Conservation (phyloP, 2,113 vertebrate genomes). For the Cottus gobio region DNA sequence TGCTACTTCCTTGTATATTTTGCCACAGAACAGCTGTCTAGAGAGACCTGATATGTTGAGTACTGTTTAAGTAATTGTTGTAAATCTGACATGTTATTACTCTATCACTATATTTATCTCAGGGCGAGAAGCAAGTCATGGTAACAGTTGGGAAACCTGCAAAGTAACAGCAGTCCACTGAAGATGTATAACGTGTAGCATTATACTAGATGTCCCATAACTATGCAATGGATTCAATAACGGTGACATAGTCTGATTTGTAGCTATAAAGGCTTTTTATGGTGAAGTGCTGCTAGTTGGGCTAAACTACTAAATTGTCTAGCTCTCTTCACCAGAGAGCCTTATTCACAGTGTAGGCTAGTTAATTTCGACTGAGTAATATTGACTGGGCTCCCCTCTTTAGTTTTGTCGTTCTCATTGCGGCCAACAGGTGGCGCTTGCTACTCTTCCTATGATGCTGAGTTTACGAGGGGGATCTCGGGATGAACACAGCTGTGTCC, state of each 20-base stretch:
- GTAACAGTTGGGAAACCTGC: background rate
- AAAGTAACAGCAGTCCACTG: background rate
- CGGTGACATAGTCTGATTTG: background rate
- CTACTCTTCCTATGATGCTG: background rate
- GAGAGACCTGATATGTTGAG: fast-evolving
- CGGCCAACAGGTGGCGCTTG: conserved; percentile 60
- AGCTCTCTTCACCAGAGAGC: background rate
- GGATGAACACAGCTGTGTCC: background rate
- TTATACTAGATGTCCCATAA: background rate
- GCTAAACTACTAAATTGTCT: background rate
- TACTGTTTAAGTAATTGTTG: too few relatives aligned
- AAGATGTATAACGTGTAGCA: background rate
- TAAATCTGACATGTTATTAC: background rate
- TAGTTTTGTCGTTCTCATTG: background rate
- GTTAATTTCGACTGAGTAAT: background rate
- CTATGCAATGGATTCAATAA: background rate
- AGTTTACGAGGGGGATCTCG: background rate
- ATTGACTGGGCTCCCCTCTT: background rate
- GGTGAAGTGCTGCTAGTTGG: background rate
- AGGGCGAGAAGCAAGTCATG: background rate
- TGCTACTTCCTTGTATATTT: conserved; percentile 9
- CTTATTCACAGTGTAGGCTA: too few relatives aligned
- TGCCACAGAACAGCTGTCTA: background rate
- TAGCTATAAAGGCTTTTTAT: background rate
- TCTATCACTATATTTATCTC: background rate